Evolutionary conservation across 2,888 invertebrate genomes (phyloP).

Genomic region (Drosophila kambysellisi): DNA sequence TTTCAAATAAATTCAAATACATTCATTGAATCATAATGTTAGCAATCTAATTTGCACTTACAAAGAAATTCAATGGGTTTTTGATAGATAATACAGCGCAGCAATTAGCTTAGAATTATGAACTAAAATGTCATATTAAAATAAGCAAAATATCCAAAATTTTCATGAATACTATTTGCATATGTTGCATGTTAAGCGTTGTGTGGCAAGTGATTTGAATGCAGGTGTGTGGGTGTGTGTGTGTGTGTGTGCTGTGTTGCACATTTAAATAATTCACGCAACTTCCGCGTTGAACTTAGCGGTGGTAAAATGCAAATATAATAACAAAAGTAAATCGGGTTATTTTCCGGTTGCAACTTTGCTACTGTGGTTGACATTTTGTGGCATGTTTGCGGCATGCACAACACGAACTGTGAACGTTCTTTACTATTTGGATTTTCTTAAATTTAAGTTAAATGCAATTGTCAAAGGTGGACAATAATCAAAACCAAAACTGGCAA

Average conservation of each 20-base stretch:
- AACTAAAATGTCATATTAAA: constrained; percentile 25
- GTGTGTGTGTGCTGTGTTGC: constrained; percentile 21
- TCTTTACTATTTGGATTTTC: constrained; percentile 18
- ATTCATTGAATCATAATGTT: background rate
- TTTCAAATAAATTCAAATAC: background rate
- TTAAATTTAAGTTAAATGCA: constrained; percentile 22
- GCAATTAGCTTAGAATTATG: constrained; percentile 33
- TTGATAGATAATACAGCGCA: background rate
- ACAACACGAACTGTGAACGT: background rate
- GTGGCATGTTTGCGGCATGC: constrained; percentile 37
- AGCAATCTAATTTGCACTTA: background rate
- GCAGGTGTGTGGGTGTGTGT: constrained; percentile 14
- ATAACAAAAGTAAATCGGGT: constrained; percentile 55
- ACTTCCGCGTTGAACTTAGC: constrained; percentile 45
- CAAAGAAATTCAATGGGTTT: background rate
- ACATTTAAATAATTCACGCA: constrained; percentile 44
- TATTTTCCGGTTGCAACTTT: constrained; percentile 54
- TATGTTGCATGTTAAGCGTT: constrained; percentile 30
- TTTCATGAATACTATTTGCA: constrained; percentile 49
- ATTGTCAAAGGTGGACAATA: constrained; percentile 32
- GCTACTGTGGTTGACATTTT: constrained; percentile 40
- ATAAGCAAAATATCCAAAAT: constrained; percentile 28
- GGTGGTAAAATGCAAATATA: constrained; percentile 43
- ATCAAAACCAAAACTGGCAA: constrained; percentile 30
- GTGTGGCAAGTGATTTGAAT: constrained; percentile 14